Evolutionary conservation across 2,888 invertebrate genomes (phyloP).

Genomic region (Scelioninae gen. 2): DNA sequence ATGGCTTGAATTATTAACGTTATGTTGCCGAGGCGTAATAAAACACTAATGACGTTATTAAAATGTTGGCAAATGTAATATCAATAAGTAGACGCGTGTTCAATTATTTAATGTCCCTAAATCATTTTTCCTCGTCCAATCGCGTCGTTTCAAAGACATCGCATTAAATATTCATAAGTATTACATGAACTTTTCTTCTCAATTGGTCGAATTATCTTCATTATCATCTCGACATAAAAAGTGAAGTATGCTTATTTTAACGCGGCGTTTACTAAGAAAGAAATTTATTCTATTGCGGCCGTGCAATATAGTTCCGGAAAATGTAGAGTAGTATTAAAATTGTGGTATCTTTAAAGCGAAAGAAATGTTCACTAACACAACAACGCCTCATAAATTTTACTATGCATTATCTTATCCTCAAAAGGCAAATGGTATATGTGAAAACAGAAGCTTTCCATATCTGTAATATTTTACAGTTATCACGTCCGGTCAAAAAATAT

Average conservation of each 20-base stretch:
- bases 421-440: slow-evolving; percentile 70
- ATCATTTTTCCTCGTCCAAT: slow-evolving; percentile 19
- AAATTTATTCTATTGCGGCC: slow-evolving; percentile 34
- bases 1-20: slow-evolving; percentile 32
- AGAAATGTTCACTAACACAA: slow-evolving; percentile 68
- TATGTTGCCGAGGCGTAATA: slow-evolving; percentile 14
- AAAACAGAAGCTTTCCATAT: slow-evolving; percentile 73
- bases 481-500: slow-evolving; percentile 72
- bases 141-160: slow-evolving; percentile 1
- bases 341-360: slow-evolving; percentile 67
- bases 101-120: slow-evolving; percentile 23
- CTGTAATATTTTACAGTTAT: slow-evolving; percentile 74
- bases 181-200: slow-evolving; percentile 30
- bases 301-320: slow-evolving; percentile 21
- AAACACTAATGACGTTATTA: slow-evolving; percentile 31
- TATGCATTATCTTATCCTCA: slow-evolving; percentile 73
- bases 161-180: slow-evolving; percentile 25
- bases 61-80: slow-evolving; percentile 13
- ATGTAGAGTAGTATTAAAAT: slow-evolving; percentile 67
- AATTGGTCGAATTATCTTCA: slow-evolving; percentile 40
- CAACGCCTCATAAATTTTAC: slow-evolving; percentile 72
- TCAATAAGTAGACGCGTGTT: slow-evolving; percentile 19
- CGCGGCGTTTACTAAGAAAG: slow-evolving; percentile 61
- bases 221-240: slow-evolving; percentile 32
- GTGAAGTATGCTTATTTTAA: slow-evolving; percentile 59